Evolutionary conservation across 37 sponge, comb jelly and placozoan species (phyloP).

Genomic region (Agelas oroides): DNA sequence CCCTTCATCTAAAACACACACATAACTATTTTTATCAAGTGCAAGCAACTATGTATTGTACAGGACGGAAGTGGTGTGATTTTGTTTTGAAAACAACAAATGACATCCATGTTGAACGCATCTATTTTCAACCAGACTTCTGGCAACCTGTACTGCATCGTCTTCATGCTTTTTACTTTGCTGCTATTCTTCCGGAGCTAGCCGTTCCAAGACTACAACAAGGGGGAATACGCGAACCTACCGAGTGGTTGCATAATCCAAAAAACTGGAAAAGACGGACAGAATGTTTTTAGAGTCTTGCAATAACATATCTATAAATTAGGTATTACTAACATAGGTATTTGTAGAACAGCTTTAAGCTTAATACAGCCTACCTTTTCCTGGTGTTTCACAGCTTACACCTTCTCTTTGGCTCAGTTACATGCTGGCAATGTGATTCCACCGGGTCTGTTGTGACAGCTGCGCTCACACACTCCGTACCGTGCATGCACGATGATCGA

Average conservation of each 20-base stretch:
- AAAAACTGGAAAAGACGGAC: not conserved
- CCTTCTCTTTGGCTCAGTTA: too few species aligned
- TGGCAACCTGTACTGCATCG: not conserved
- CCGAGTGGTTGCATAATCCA: slow-evolving; percentile 10
- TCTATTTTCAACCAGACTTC: not conserved
- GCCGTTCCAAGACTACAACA: not conserved
- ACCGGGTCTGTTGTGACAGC: too few species aligned
- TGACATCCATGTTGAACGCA: slow-evolving; percentile 18
- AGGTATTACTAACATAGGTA: too few species aligned
- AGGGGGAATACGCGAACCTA: slow-evolving; percentile 22
- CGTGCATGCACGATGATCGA: too few species aligned
- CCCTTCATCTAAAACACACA: not conserved
- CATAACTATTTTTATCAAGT: slow-evolving; percentile 11
- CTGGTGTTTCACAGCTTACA: too few species aligned
- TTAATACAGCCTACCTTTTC: too few species aligned
- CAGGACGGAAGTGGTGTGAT: slow-evolving; percentile 33
- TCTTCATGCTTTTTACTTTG: slow-evolving; percentile 3
- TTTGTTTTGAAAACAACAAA: not conserved
- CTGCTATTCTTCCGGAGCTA: slow-evolving; percentile 21
- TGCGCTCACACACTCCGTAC: too few species aligned
- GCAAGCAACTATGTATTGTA: slow-evolving; percentile 16
- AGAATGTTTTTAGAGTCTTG: too few species aligned
- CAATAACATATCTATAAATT: too few species aligned
- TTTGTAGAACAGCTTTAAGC: too few species aligned
- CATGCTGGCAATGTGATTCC: too few species aligned